phyloP scores from a whole-genome alignment of 2,797 vertebrate species.

The Notamacropus eugenii region DNA sequence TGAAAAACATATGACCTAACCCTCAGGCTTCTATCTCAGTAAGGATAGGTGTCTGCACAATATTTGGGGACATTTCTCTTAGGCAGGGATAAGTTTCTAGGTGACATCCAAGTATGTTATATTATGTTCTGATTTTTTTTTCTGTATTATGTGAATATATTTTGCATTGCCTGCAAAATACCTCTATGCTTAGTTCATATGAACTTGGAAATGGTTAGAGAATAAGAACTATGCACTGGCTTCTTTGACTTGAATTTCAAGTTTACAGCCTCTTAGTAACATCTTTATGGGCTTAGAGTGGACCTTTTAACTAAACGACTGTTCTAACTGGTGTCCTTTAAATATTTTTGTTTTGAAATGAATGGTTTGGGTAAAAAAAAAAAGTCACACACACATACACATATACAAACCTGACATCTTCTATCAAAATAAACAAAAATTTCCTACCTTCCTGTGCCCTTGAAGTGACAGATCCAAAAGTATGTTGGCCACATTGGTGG shows the following conservation, averaged over 20 bases:
- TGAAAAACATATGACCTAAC: not conserved
- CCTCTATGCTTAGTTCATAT: constrained; percentile 5
- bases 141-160: constrained; percentile 26
- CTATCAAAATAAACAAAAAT: constrained; percentile 60
- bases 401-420: not conserved
- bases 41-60: not conserved
- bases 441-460: constrained; percentile 68
- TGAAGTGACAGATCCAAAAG: constrained; percentile 56
- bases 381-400: not conserved
- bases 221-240: constrained; percentile 43
- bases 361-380: constrained; percentile 8
- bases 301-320: constrained; percentile 62
- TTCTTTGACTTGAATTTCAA: constrained; percentile 56
- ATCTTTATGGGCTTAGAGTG: constrained; percentile 1
- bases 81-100: not conserved
- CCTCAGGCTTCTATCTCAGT: not conserved
- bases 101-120: not conserved
- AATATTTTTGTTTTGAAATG: constrained; percentile 44
- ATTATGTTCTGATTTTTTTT: constrained; percentile 13
- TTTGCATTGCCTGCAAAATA: constrained; percentile 32
- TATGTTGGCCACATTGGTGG: constrained; percentile 61
- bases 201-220: constrained; percentile 53
- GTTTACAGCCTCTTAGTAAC: constrained; percentile 59
- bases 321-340: constrained; percentile 58
- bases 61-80: not conserved